These are phyloP conservation scores for Lerista edwardsae DNA, from an alignment of 2,797 vertebrate genomes.

Conservation along the genomic window DNA sequence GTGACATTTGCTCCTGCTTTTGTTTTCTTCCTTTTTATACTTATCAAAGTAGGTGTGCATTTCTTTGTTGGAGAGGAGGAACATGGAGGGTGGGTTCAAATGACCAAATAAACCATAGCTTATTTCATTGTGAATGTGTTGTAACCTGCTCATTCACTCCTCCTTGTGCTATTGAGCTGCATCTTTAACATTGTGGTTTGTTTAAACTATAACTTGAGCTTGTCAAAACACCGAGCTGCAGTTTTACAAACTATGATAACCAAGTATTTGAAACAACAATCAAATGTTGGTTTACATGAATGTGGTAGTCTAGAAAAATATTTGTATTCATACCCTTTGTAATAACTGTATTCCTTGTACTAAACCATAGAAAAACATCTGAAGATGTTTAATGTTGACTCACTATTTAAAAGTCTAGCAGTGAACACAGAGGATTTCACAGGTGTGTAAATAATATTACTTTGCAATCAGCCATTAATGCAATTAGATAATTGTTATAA, in stretches of 20 bases:
- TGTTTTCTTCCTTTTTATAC: not conserved
- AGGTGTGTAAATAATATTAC: not conserved
- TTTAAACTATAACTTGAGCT: no score
- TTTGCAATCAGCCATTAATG: not conserved
- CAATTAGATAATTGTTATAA: conserved; percentile 10
- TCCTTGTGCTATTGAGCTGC: no score
- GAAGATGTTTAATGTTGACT: not conserved
- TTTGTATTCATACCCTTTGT: not conserved
- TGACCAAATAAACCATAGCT: no score
- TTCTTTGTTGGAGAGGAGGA: not conserved
- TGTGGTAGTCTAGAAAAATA: not conserved
- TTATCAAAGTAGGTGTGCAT: not conserved
- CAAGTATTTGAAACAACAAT: no score
- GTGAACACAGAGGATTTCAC: not conserved
- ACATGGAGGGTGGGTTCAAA: not conserved
- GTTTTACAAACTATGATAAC: no score
- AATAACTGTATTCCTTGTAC: not conserved
- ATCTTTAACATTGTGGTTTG: no score
- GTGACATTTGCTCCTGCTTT: not conserved
- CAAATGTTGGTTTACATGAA: no score
- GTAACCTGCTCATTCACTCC: no score
- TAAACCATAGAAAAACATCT: not conserved
- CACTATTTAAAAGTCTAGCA: not conserved
- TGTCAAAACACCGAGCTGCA: no score
- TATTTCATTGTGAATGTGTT: no score